A percentile compares a stretch with the other conserved stretches of the same genome.
These are phyloP conservation scores for Saccostrea cuccullata DNA, from an alignment of 1,140 invertebrate genomes.

Conservation along the genomic window DNA sequence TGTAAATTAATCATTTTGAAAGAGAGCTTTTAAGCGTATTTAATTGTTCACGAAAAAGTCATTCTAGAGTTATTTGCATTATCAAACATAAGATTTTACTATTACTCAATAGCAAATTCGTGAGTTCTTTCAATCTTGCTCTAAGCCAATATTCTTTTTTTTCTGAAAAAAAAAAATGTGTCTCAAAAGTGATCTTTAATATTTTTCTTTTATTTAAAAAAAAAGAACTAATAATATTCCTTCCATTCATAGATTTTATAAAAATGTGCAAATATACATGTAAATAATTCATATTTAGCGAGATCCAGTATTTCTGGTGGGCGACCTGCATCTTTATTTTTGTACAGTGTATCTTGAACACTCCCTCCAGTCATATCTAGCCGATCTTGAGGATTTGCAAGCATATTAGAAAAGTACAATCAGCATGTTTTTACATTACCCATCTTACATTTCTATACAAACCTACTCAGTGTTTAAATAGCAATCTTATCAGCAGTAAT, in stretches of 20 bases:
- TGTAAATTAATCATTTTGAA: no score
- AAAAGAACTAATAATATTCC: no score
- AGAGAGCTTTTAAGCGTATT: no score
- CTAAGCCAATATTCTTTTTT: no score
- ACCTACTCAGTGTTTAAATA: background rate
- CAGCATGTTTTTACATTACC: background rate
- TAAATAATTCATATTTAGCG: background rate
- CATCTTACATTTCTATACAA: background rate
- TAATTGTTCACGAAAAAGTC: no score
- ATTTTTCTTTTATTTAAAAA: no score
- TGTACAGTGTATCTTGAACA: background rate
- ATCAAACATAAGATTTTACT: no score
- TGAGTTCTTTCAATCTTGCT: no score
- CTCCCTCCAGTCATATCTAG: background rate
- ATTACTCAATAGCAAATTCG: no score
- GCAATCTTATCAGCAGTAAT: conserved; percentile 7
- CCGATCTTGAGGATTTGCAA: background rate
- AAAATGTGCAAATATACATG: background rate
- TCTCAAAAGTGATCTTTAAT: no score
- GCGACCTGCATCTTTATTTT: background rate
- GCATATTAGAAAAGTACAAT: background rate
- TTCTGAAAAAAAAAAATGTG: no score
- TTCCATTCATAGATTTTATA: background rate
- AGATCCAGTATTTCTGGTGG: background rate
- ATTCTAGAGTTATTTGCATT: no score